Evolutionary conservation across 2,888 invertebrate genomes (phyloP).

Genomic region (Abrostola triplasia): DNA sequence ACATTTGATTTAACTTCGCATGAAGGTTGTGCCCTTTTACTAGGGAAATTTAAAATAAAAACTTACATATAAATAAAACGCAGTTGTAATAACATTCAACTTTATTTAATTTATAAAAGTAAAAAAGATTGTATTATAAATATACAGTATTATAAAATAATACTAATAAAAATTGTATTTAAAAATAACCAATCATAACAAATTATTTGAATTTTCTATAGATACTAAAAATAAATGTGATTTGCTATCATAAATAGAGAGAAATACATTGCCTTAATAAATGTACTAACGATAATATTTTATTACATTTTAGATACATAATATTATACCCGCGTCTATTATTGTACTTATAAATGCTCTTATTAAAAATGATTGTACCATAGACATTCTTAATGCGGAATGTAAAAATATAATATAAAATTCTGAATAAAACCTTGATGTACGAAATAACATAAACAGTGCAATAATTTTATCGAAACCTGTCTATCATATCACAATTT

Average conservation of each 20-base stretch:
- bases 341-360: conserved; percentile 6
- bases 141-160: conserved; percentile 17
- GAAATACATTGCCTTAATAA: too few relatives aligned
- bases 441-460: not conserved
- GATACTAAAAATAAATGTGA: conserved; percentile 12
- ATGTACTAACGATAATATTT: too few relatives aligned
- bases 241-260: not conserved
- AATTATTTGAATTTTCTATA: conserved; percentile 26
- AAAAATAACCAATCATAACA: conserved; percentile 25
- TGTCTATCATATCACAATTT: conserved; percentile 48
- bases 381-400: not conserved
- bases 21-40: too few relatives aligned
- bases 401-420: conserved; percentile 4
- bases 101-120: conserved; percentile 45
- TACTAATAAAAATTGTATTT: conserved; percentile 24
- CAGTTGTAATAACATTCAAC: conserved; percentile 17
- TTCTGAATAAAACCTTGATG: not conserved
- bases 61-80: conserved; percentile 16
- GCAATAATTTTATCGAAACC: conserved; percentile 32
- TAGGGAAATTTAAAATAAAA: not conserved
- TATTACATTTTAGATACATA: not conserved
- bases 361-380: conserved; percentile 6
- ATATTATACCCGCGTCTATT: conserved; percentile 5
- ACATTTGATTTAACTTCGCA: too few relatives aligned
- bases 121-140: conserved; percentile 22